Evolutionary conservation across 2,113 vertebrate species (phyloP), one percentile per base, ranked within the genome.

Genomic region (Poeciliopsis prolifica): DNA sequence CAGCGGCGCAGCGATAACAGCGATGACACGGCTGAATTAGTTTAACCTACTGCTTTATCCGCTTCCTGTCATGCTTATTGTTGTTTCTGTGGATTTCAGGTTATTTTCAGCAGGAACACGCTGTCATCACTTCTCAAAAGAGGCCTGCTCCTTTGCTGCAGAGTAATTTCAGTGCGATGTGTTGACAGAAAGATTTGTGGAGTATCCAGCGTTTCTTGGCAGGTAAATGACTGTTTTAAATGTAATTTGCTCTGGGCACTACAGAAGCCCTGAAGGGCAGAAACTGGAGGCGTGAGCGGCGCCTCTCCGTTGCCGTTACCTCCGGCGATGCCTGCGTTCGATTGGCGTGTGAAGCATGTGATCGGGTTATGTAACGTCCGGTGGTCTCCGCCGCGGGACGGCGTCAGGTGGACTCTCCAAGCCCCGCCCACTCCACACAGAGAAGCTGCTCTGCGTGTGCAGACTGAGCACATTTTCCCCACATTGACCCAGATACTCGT

Each of bases 401-500:
- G 35, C 35, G 35, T 37, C 35, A 37, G 35, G 35, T 37, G 35
- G 35, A 37, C 35, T 37, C 35, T 37, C 76, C 76, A 72, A 77
- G 88, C 85, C 85, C 87, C 85, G 13, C 89, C 88, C 85, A 90
- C 81, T 61, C 78, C 79, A 44, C 72, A 40, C 83, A 72, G 85
- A 84, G 68, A 64, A 68, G 48, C 80, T 6, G 72, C 88, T 73
- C 77, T 74, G 85, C 44, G 81, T 88, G 75, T 78, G 68, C 81
- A 85, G 72, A 79, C 67, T 17, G 72, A 85, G 80, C 82, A 76
- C 81, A n/a, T 75, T 79, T 86, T 61, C 35, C 24, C 26, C 61
- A 77, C 64, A 85, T 86, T 91, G 92, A 93, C 89, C 92, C 92
- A 93, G 86, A 90, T 92, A 89, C 81, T 86, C 87, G 75, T 82